Conservation (phyloP, 2,888 invertebrate species). For the Trachelus iudaicus region DNA sequence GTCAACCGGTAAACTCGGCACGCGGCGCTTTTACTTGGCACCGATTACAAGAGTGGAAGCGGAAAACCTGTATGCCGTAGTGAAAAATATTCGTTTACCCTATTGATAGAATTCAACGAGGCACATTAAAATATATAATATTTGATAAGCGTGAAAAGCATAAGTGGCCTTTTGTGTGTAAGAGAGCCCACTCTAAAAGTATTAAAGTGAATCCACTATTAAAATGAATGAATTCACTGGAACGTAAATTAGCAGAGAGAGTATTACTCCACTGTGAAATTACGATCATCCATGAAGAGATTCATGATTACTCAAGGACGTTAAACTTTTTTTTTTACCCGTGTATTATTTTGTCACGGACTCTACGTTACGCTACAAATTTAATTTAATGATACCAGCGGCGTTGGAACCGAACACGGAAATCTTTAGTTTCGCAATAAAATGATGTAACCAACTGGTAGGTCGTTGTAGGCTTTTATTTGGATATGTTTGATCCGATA, state of each 20-base stretch:
- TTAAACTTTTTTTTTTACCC: neutral
- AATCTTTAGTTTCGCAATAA: neutral
- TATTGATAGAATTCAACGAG: neutral
- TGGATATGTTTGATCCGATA: neutral
- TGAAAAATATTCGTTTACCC: neutral
- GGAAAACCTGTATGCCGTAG: neutral
- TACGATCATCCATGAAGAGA: neutral
- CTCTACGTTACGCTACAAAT: neutral
- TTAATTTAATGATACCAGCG: neutral
- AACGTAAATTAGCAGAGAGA: no score
- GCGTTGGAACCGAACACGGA: neutral
- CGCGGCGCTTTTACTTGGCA: conserved; percentile 2
- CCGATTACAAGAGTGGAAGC: neutral
- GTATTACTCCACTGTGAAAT: neutral
- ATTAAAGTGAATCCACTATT: no score
- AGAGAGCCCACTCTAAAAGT: neutral
- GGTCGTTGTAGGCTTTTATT: neutral
- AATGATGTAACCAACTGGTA: neutral
- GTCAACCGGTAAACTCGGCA: neutral
- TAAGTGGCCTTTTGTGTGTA: neutral
- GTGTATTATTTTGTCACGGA: neutral
- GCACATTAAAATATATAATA: neutral
- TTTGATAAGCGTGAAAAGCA: neutral
- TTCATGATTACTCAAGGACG: neutral
- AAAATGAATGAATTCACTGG: neutral